Conservation (phyloP, 1,140 invertebrate species). For the Calephelis virginiensis region DNA sequence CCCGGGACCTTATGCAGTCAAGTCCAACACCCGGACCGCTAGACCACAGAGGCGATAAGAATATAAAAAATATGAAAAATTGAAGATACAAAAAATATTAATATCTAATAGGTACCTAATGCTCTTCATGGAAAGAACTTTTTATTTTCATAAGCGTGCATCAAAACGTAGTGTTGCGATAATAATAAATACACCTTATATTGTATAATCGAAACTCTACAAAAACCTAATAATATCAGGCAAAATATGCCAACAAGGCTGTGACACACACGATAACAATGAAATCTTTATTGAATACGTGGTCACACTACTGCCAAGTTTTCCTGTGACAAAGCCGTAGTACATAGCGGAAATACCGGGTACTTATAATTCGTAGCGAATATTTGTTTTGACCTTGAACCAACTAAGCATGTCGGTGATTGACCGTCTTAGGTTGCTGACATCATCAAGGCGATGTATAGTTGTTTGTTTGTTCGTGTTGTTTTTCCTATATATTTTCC, state of each 20-base stretch:
- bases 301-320: not conserved
- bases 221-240: no score
- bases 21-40: no score
- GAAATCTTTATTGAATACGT: not conserved
- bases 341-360: slow-evolving; percentile 18
- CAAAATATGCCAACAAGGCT: not conserved
- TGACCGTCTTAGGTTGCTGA: slow-evolving; percentile 19
- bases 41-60: no score
- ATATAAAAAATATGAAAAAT: no score
- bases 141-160: no score
- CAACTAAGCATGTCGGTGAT: slow-evolving; percentile 20
- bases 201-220: no score
- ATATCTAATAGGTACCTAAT: no score
- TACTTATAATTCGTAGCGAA: slow-evolving; percentile 22
- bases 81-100: no score
- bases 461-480: slow-evolving; percentile 4
- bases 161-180: no score
- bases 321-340: slow-evolving; percentile 9
- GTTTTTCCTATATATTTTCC: slow-evolving; percentile 7
- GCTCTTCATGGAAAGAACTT: no score
- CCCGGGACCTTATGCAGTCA: no score
- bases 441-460: slow-evolving; percentile 16
- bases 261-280: not conserved
- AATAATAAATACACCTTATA: no score
- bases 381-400: slow-evolving; percentile 20